These are phyloP conservation scores for Drosophila quadrilineata DNA, from an alignment of 1,140 invertebrate genomes.

Conservation along the genomic window DNA sequence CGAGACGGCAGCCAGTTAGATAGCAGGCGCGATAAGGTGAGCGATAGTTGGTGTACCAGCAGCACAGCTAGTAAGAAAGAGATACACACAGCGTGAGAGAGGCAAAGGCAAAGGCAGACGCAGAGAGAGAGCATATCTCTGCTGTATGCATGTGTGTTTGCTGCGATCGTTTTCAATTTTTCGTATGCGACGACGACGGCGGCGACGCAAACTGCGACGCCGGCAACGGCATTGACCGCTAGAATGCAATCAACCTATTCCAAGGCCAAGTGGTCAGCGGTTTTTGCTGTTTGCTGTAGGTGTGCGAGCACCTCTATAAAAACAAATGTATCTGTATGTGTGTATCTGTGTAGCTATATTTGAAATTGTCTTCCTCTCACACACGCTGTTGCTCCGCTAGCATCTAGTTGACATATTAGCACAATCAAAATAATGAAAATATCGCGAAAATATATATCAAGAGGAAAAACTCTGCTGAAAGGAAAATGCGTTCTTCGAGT, in stretches of 20 bases:
- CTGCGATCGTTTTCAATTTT: conserved; percentile 72
- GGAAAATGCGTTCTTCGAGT: neutral
- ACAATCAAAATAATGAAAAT: conserved; percentile 43
- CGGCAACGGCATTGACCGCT: conserved; percentile 71
- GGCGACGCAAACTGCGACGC: conserved; percentile 25
- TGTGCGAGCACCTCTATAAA: conserved; percentile 46
- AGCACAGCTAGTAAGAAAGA: too few relatives aligned
- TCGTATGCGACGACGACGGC: conserved; percentile 19
- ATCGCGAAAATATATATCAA: conserved; percentile 23
- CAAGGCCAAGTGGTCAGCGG: conserved; percentile 79
- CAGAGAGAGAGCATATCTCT: conserved; percentile 7
- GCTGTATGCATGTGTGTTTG: conserved; percentile 19
- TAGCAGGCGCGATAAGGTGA: too few relatives aligned
- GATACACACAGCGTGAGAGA: conserved; percentile 11
- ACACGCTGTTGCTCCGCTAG: conserved; percentile 2
- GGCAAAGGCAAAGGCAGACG: neutral
- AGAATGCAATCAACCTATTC: conserved; percentile 81
- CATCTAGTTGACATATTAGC: conserved; percentile 37
- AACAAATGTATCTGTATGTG: conserved; percentile 8
- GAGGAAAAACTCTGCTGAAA: conserved; percentile 17
- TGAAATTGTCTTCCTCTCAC: conserved; percentile 6
- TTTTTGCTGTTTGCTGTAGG: conserved; percentile 64
- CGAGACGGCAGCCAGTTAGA: conserved; percentile 1
- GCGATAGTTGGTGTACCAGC: too few relatives aligned
- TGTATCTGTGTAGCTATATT: neutral